phyloP scores from a whole-genome alignment of 1,140 invertebrate species.

The Mizuhopecten yessoensis region DNA sequence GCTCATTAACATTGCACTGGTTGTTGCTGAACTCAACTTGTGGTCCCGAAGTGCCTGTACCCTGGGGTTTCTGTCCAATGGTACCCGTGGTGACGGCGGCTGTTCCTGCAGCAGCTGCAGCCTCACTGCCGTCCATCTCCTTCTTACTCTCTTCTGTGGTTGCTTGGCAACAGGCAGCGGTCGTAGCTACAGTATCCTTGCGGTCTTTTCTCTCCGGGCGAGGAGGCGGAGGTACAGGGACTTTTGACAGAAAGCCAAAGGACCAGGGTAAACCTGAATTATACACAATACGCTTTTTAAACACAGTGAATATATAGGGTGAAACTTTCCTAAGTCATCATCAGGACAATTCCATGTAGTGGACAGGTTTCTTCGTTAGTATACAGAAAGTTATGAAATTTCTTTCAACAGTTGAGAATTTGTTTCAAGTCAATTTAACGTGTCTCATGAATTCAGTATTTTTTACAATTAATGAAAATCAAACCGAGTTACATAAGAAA shows the following conservation, averaged over 20 bases:
- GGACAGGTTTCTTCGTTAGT: not conserved
- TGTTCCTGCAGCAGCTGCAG: not conserved
- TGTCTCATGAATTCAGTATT: not conserved
- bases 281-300: not conserved
- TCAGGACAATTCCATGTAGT: not conserved
- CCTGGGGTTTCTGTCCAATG: slow-evolving; percentile 41
- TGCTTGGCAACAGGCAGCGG: not conserved
- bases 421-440: not conserved
- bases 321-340: no score
- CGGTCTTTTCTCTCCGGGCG: slow-evolving; percentile 42
- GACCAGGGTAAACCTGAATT: slow-evolving; percentile 67
- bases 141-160: not conserved
- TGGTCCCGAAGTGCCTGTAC: not conserved
- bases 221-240: not conserved
- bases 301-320: not conserved
- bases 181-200: slow-evolving; percentile 2
- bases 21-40: not conserved
- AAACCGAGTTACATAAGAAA: no score
- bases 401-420: no score
- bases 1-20: not conserved
- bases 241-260: slow-evolving; percentile 65
- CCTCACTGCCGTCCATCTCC: not conserved
- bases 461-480: no score
- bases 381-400: no score
- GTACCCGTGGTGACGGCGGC: not conserved